phyloP scores from a whole-genome alignment of 2,888 invertebrate genomes.

The Idaea biselata region DNA sequence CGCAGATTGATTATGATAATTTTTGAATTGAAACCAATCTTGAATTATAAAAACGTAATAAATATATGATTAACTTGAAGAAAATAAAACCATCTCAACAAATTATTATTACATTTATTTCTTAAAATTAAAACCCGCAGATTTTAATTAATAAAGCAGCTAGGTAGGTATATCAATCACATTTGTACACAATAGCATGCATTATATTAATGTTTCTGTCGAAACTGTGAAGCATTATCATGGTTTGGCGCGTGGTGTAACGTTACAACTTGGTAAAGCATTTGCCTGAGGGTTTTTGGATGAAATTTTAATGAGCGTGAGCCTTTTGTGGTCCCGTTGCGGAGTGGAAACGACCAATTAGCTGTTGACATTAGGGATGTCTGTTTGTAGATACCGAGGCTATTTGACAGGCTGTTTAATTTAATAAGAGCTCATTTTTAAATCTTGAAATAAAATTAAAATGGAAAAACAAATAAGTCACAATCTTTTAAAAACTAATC shows the following conservation, averaged over 20 bases:
- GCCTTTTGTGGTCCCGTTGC: slow-evolving; percentile 48
- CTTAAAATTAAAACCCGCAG: no score
- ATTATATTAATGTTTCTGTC: slow-evolving; percentile 12
- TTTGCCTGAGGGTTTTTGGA: slow-evolving; percentile 46
- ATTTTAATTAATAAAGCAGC: no score
- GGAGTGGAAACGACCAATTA: slow-evolving; percentile 58
- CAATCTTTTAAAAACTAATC: no score
- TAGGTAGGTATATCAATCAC: no score
- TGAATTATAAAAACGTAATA: no score
- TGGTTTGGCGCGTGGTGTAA: slow-evolving; percentile 48
- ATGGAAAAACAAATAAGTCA: no score
- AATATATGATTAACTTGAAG: no score
- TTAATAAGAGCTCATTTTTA: neutral
- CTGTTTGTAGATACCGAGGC: slow-evolving; percentile 1
- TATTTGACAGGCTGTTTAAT: neutral
- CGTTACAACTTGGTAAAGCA: slow-evolving; percentile 52
- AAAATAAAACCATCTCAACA: no score
- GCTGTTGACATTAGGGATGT: slow-evolving; percentile 22
- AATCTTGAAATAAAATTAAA: no score
- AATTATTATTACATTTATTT: no score
- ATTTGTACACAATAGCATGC: neutral
- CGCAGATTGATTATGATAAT: no score
- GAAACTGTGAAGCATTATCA: slow-evolving; percentile 13
- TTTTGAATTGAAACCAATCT: no score
- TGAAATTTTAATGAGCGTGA: slow-evolving; percentile 67